Percentiles rank a stretch among this genome's conserved stretches.
phyloP scores from a whole-genome alignment of 1,140 invertebrate species.

The Drosophila grimshawi region DNA sequence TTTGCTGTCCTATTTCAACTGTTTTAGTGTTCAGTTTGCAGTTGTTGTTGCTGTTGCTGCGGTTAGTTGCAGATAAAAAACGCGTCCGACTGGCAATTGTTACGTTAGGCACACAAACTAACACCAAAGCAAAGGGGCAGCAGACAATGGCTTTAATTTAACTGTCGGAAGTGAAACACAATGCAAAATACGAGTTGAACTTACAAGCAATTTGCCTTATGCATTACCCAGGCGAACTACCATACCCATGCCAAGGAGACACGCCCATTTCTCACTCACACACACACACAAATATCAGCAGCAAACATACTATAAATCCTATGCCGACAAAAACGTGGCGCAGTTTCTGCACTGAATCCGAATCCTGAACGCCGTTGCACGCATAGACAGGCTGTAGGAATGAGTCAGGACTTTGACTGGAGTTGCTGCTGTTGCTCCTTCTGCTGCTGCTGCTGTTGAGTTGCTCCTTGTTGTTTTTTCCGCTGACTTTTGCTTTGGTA shows the following conservation, averaged over 20 bases:
- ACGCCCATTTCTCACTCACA: conserved; percentile 68
- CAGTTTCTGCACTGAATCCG: conserved; percentile 69
- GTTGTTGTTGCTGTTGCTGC: conserved; percentile 38
- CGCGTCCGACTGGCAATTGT: conserved; percentile 67
- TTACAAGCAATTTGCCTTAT: conserved; percentile 79
- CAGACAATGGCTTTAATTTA: conserved; percentile 84
- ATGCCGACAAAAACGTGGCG: conserved; percentile 74
- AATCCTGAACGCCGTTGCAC: conserved; percentile 61
- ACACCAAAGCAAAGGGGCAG: conserved; percentile 39
- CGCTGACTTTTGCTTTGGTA: conserved; percentile 77
- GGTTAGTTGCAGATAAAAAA: conserved; percentile 73
- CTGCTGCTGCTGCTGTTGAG: conserved; percentile 51
- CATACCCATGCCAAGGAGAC: conserved; percentile 7
- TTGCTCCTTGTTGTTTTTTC: conserved; percentile 62
- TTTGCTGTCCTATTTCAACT: conserved; percentile 68
- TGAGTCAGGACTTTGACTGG: conserved; percentile 27
- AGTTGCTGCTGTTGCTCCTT: conserved; percentile 43
- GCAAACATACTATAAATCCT: conserved; percentile 70
- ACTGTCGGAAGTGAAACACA: conserved; percentile 82
- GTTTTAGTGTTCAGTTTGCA: conserved; percentile 15
- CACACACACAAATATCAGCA: conserved; percentile 33
- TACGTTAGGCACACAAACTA: conserved; percentile 72
- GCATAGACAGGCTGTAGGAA: conserved; percentile 48
- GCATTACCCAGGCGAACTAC: conserved; percentile 48
- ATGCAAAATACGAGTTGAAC: conserved; percentile 83